Percentiles rank a stretch among this genome's conserved stretches.
Evolutionary conservation across 92 coral and sea anemone genomes (phyloP).

Genomic region (Virgularia gustaviana): DNA sequence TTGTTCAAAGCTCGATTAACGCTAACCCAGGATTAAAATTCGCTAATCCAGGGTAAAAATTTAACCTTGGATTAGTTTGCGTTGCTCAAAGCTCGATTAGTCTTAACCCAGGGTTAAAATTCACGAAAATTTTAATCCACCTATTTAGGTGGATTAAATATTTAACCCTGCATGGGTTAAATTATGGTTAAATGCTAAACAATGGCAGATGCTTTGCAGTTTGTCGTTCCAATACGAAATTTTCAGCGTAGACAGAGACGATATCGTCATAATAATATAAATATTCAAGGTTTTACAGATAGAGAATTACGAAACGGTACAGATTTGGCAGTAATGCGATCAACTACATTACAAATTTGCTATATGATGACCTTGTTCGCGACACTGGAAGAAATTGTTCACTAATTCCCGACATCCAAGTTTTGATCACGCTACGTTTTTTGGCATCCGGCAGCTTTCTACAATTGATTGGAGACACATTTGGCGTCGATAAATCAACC

Average conservation of each 20-base stretch:
- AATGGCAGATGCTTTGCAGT: no score
- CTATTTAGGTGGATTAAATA: constrained; percentile 18
- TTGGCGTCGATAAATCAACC: constrained; percentile 10
- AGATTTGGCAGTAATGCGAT: no score
- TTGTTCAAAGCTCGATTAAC: no score
- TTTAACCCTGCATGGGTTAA: constrained; percentile 7
- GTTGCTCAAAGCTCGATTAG: no score
- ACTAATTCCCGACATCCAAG: constrained; percentile 10
- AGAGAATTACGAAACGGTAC: constrained; percentile 8
- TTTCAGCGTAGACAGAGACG: no score
- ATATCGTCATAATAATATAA: constrained; percentile 8
- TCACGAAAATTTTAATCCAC: constrained; percentile 6
- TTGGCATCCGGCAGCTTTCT: constrained; percentile 6
- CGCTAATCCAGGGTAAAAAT: no score
- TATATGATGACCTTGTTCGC: no score
- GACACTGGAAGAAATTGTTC: constrained; percentile 11
- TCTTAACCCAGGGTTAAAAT: no score
- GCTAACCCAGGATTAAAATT: no score
- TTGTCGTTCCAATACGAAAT: constrained; percentile 13
- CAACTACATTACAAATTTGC: no score
- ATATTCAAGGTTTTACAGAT: constrained; percentile 7
- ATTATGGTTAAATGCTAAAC: background rate
- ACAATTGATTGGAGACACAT: constrained; percentile 13
- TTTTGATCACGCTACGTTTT: no score
- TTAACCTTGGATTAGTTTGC: no score